Evolutionary conservation across 1,140 invertebrate genomes (phyloP).

Genomic region (Drosophila carrolli): DNA sequence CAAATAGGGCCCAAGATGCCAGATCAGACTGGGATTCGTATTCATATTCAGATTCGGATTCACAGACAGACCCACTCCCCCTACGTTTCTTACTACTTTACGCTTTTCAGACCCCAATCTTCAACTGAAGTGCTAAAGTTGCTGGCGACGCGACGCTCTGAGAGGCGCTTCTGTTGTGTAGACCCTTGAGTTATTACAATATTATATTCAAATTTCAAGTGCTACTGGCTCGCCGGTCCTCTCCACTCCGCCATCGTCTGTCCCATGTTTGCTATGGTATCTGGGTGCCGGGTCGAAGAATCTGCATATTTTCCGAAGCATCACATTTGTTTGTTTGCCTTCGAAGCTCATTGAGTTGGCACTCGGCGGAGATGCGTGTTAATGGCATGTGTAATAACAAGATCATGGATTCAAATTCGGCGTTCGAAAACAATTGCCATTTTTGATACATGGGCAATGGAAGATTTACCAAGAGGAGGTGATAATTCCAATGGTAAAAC

Average conservation of each 20-base stretch:
- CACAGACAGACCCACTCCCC: constrained; percentile 16
- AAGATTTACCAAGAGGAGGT: constrained; percentile 1
- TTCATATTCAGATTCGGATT: constrained; percentile 8
- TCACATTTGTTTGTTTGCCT: constrained; percentile 68
- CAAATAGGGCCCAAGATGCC: constrained; percentile 64
- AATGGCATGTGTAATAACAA: constrained; percentile 69
- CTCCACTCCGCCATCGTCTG: constrained; percentile 11
- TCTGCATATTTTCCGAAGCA: constrained; percentile 67
- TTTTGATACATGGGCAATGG: not conserved
- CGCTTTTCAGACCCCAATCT: constrained; percentile 61
- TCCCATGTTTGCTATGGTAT: constrained; percentile 5
- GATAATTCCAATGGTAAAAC: not conserved
- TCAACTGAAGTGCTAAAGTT: constrained; percentile 77
- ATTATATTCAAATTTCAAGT: constrained; percentile 79
- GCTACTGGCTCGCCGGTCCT: constrained; percentile 60
- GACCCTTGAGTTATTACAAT: constrained; percentile 81
- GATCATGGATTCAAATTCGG: constrained; percentile 60
- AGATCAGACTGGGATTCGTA: constrained; percentile 15
- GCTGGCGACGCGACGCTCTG: constrained; percentile 80
- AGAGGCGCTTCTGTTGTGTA: constrained; percentile 83
- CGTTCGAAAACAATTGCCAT: constrained; percentile 32
- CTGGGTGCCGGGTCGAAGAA: constrained; percentile 38
- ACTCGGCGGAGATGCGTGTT: constrained; percentile 61
- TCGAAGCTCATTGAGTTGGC: constrained; percentile 65
- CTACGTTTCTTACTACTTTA: constrained; percentile 52